Percentiles rank a stretch among this genome's conserved stretches.
These are phyloP conservation scores for Leptinotarsa defecta DNA, from an alignment of 1,140 invertebrate species.

Conservation along the genomic window DNA sequence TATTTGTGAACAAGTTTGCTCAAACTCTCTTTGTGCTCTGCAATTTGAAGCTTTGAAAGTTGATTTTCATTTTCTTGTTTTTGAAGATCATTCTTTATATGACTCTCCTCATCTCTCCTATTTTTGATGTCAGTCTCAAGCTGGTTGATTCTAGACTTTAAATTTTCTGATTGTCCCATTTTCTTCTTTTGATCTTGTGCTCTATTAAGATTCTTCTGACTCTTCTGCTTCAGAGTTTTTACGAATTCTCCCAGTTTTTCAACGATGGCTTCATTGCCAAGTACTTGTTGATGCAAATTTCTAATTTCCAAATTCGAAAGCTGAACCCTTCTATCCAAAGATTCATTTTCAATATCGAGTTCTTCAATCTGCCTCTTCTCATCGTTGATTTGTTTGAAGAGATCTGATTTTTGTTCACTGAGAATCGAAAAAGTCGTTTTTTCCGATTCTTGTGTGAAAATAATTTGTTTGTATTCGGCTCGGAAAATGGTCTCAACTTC, in stretches of 20 bases:
- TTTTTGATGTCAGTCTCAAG: not conserved
- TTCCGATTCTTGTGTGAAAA: not conserved
- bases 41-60: not conserved
- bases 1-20: not conserved
- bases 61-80: not conserved
- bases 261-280: not conserved
- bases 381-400: not conserved
- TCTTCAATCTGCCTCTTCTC: not conserved
- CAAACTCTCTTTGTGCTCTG: not conserved
- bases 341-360: not conserved
- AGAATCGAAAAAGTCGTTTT: not conserved
- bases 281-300: not conserved
- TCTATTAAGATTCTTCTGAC: not conserved
- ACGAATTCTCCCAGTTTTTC: not conserved
- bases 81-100: not conserved
- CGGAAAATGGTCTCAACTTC: not conserved
- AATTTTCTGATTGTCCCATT: not conserved
- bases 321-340: not conserved
- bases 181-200: not conserved
- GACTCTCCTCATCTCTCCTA: not conserved
- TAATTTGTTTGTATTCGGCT: not conserved
- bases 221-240: not conserved
- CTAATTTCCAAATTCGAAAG: not conserved
- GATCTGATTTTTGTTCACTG: not conserved
- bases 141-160: not conserved